Conservation (phyloP, 2,797 vertebrate species). For the Cyclura pinguis region DNA sequence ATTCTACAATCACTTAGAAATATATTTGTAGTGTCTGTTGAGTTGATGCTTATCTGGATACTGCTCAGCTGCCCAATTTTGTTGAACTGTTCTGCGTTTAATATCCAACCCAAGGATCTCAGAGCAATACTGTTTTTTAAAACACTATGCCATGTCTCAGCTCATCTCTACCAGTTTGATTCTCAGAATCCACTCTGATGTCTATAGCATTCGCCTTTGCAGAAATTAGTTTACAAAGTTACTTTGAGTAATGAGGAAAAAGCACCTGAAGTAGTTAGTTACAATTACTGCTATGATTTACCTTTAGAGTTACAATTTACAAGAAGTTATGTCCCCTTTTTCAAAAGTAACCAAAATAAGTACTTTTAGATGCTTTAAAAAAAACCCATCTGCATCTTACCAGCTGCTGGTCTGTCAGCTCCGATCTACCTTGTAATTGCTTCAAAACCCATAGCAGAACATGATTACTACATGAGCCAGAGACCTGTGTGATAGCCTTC, state of each 20-base stretch:
- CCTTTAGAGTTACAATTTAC: background rate
- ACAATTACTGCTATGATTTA: background rate
- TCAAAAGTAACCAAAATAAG: background rate
- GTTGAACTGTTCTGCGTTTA: too few relatives aligned
- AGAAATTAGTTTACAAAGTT: background rate
- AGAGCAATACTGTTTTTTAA: too few relatives aligned
- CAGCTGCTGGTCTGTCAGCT: background rate
- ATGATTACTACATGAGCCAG: background rate
- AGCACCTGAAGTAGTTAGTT: background rate
- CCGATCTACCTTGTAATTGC: background rate
- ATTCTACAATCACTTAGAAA: conserved; percentile 6
- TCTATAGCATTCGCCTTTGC: background rate
- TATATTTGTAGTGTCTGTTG: background rate
- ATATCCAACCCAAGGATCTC: too few relatives aligned
- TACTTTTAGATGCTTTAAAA: background rate
- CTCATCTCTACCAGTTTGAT: background rate
- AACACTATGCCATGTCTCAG: background rate
- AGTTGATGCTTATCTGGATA: background rate
- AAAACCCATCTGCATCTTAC: background rate
- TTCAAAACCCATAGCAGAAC: background rate
- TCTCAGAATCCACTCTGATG: conserved; percentile 28
- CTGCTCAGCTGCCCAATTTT: background rate
- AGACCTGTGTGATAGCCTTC: background rate
- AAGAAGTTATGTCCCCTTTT: background rate
- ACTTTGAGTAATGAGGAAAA: background rate